phyloP scores from a whole-genome alignment of 2,797 vertebrate genomes.

The Chelidonichthys spinosus region DNA sequence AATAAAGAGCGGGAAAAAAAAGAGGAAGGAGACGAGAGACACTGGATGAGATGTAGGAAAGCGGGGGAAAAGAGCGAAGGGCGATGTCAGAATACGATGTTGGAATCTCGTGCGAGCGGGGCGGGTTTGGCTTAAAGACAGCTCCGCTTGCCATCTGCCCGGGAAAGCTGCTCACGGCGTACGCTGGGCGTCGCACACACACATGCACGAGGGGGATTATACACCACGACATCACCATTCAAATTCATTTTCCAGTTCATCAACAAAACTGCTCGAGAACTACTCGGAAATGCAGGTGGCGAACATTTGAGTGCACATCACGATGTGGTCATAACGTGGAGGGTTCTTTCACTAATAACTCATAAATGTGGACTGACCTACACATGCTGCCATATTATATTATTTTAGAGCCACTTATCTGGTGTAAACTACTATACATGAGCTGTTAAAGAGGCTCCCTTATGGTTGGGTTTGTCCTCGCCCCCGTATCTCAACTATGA shows the following conservation, averaged over 20 bases:
- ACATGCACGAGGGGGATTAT: constrained; percentile 38
- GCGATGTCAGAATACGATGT: constrained; percentile 13
- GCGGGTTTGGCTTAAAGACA: constrained; percentile 47
- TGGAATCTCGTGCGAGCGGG: constrained; percentile 36
- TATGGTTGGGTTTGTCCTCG: constrained; percentile 23
- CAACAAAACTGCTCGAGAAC: constrained; percentile 20
- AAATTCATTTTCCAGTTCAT: constrained; percentile 48
- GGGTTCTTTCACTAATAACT: constrained; percentile 1
- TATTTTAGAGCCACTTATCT: background rate
- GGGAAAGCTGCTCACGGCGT: constrained; percentile 46
- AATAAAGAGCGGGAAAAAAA: background rate
- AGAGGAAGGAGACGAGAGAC: constrained; percentile 24
- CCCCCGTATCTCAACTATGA: constrained; percentile 19
- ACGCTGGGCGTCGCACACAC: constrained; percentile 28
- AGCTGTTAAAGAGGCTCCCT: constrained; percentile 23
- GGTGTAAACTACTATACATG: constrained; percentile 3
- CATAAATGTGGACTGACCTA: constrained; percentile 1
- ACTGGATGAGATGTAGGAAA: constrained; percentile 9
- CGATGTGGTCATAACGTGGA: background rate
- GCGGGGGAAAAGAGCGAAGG: constrained; percentile 12
- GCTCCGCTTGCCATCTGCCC: constrained; percentile 55
- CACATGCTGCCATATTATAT: background rate
- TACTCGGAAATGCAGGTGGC: constrained; percentile 7
- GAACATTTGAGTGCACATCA: constrained; percentile 10
- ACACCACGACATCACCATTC: constrained; percentile 29